Conservation (phyloP, 2,888 invertebrate species). For the Melanophora roralis region DNA sequence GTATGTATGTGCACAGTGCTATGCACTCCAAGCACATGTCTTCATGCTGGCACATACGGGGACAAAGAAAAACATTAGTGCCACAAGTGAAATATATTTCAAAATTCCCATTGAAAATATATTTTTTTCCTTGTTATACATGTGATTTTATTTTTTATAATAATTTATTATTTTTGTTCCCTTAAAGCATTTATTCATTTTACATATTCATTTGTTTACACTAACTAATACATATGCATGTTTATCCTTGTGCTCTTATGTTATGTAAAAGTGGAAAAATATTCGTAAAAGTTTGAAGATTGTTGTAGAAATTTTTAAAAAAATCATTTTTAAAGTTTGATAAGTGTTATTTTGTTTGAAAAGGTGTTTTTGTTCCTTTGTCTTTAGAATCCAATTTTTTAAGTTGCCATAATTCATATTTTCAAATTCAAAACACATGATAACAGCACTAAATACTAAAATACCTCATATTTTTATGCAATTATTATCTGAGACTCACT, state of each 20-base stretch:
- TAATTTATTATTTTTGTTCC: slow-evolving; percentile 10
- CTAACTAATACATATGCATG: not conserved
- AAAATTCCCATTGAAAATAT: slow-evolving; percentile 41
- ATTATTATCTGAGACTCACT: no score
- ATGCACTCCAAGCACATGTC: slow-evolving; percentile 9
- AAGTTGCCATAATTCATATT: no score
- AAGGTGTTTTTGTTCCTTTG: no score
- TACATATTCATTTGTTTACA: not conserved
- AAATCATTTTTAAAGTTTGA: slow-evolving; percentile 44
- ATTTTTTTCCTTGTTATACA: slow-evolving; percentile 37
- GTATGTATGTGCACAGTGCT: not conserved
- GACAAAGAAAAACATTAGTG: slow-evolving; percentile 50
- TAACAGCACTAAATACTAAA: no score
- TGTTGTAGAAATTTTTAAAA: slow-evolving; percentile 42
- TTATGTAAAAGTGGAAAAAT: not conserved
- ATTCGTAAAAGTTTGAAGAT: slow-evolving; percentile 34
- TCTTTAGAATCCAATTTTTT: no score
- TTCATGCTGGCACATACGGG: not conserved
- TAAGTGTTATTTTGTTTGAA: no score
- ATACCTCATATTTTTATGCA: no score
- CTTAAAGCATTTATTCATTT: slow-evolving; percentile 41
- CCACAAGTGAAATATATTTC: slow-evolving; percentile 58
- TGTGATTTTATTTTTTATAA: not conserved
- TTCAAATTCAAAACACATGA: no score
- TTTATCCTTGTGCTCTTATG: slow-evolving; percentile 2